Evolutionary conservation across 92 coral and sea anemone genomes (phyloP), one percentile per base, ranked within the genome.

Genomic region (Muricea muricata): DNA sequence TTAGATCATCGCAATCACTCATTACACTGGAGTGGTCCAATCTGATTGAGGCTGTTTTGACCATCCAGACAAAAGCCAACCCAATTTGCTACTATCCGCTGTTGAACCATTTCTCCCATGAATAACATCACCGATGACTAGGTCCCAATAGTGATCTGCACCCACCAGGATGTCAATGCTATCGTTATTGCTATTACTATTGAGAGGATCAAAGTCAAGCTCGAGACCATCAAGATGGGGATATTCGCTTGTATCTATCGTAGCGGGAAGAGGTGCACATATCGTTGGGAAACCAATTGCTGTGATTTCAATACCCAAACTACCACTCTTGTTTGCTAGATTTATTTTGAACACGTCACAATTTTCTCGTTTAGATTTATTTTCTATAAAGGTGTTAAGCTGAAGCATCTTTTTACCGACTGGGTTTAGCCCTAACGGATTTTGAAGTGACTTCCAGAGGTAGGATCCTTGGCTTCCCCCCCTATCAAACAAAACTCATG

Each of bases 21-120:
- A 20, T 39, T n/a, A 57, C 29, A 56, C 15, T 9, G 10, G 85
- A 66, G 32, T 58, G 6, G 63, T 84, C 74, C 14, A 74, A 41
- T 9, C 65, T 32, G 33, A 8, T 0, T 23, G 18, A n/a, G 32
- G 15, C 15, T 68, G 75, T n/a, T 8, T 3, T 15, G 47, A 68
- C 47, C 28, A 23, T 20, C 75, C 75, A 4, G 47, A 68, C 30
- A 68, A 68, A 68, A 68, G 75, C 75, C 75, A 68, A 68, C n/a
- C n/a, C n/a, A n/a, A n/a, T n/a, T n/a, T n/a, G n/a, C n/a, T n/a
- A n/a, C n/a, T n/a, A n/a, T n/a, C 24, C 1, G 75, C 75, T 68
- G 75, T 68, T 34, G 75, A 48, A 7, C 75, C 17, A 68, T 40
- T 34, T 7, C 35, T 31, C 35, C 48, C 75, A 15, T 23, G 75